Base-by-base conservation (phyloP, 2,888 invertebrate genomes). In the Oxytorus armatus region DNA sequence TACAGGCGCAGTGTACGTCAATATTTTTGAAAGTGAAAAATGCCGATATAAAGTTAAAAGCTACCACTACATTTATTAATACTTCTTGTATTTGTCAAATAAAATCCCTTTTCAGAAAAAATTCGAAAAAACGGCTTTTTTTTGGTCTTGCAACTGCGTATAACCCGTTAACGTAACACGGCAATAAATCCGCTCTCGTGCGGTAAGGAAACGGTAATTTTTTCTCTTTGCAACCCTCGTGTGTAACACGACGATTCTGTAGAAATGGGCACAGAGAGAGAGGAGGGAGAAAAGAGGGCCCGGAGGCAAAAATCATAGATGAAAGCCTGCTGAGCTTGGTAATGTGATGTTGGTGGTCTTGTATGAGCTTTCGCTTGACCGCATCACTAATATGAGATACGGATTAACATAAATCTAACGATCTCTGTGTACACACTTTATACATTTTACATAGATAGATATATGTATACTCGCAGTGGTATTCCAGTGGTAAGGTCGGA, bases 401-500 rank as follows among this genome's bases (percentile, higher is more conserved):
- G 75, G 79, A 84, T 82, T 84, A 82, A 82, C 84, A 83, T 83
- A 82, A 84, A 84, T 84, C 83, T 81, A 77, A 73, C 72, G 81
- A 65, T 72, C 63, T 77, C 39, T 63, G 51, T 74, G 59, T 65
- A 66, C 70, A 44, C 39, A 23, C 8, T 59, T 76, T 55, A 55
- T 55, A 29, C 55, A 14, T 55, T 2, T 29, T 29, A 29, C 36
- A 36, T 36, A 36, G 4, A 36, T 36, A 36, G 8, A 36, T 7
- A 36, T 8, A 36, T 29, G 16, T 29, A 55, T 29, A 16, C 65
- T 65, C 76, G n/a, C 36, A 10, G 57, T 18, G 21, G 21, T 21
- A n/a, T 29, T 10, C 11, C 23, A 5, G 39, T 14, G 42, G 47
- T 49, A 18, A 68, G 75, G 66, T 68, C 69, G 61, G 74, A 82